Evolutionary conservation across 2,888 invertebrate genomes (phyloP), one percentile per base, ranked within the genome.

Genomic region (Acleris sparsana): DNA sequence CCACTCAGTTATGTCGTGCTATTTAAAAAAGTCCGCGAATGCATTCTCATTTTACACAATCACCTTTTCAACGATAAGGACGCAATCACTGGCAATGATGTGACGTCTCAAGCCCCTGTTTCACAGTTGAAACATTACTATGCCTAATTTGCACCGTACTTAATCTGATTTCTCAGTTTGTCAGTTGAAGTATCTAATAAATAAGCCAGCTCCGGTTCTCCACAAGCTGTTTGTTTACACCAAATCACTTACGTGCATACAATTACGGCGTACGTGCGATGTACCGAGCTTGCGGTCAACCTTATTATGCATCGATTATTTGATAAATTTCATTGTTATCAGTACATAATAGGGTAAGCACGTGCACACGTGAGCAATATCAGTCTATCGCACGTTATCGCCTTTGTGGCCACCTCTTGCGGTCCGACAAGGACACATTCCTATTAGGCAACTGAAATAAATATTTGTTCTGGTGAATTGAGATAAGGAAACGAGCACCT

Each of bases 291-390:
- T 62, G 72, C 62, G 72, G 70, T 69, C 66, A 69, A 73, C 77
- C 75, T 75, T 75, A 75, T 77, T 75, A 72, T 79, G 80, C 82
- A 88, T 88, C 84, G 89, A 89, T 89, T 89, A 87, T 87, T 88
- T 83, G 88, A 88, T 89, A 88, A 88, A 78, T 77, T 72, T 71
- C 73, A 73, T 75, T 78, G 80, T 83, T 86, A 88, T 87, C 84
- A 76, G 70, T 71, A 72, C 70, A 78, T 75, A 76, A 81, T 74
- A 75, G 77, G 74, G 72, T 66, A 64, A 73, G 79, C 84, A 82
- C 82, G 82, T 83, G 82, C 74, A 77, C 75, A 76, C 77, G 76
- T 75, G 77, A 53, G 43, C 44, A 55, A 22, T 62, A 61, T 60
- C 67, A 63, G 53, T 51, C 44, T 29, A 63, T 58, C 55, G 48